Conservation (phyloP, 1,140 invertebrate genomes). For the Drosophila eugracilis region DNA sequence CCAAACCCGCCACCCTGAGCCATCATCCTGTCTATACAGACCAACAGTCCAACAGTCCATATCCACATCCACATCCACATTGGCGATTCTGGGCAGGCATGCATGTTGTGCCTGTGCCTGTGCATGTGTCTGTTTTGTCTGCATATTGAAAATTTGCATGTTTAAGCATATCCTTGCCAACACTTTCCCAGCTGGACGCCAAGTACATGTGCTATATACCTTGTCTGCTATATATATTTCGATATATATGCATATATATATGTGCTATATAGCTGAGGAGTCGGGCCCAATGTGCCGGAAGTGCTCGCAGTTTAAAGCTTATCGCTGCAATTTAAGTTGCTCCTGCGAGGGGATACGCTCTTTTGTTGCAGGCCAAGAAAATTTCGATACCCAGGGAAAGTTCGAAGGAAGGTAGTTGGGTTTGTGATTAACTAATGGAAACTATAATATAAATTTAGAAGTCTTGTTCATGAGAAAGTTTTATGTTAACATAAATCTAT, state of each 20-base stretch:
- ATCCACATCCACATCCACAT: slow-evolving; percentile 3
- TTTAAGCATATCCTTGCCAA: slow-evolving; percentile 84
- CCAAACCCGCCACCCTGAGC: slow-evolving; percentile 26
- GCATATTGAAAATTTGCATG: slow-evolving; percentile 84
- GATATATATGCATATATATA: slow-evolving; percentile 13
- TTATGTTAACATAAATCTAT: too few relatives aligned
- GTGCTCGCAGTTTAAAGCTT: slow-evolving; percentile 80
- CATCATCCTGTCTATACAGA: slow-evolving; percentile 5
- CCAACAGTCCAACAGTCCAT: slow-evolving; percentile 4
- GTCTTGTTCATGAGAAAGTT: too few relatives aligned
- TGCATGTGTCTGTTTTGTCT: slow-evolving; percentile 67
- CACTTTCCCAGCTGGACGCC: slow-evolving; percentile 69
- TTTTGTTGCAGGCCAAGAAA: slow-evolving; percentile 11
- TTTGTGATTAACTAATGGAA: too few relatives aligned
- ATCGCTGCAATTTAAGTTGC: slow-evolving; percentile 79
- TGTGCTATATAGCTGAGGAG: slow-evolving; percentile 18
- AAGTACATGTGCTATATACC: slow-evolving; percentile 37
- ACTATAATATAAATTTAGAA: too few relatives aligned
- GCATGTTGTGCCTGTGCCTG: slow-evolving; percentile 62
- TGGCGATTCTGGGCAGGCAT: slow-evolving; percentile 64
- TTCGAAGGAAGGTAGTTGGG: neutral
- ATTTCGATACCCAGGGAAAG: slow-evolving; percentile 5
- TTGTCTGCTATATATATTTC: slow-evolving; percentile 25
- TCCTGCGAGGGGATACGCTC: slow-evolving; percentile 49
- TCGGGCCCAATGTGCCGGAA: slow-evolving; percentile 55